Conservation (phyloP, 2,888 invertebrate genomes). For the Miltochrista miniata region DNA sequence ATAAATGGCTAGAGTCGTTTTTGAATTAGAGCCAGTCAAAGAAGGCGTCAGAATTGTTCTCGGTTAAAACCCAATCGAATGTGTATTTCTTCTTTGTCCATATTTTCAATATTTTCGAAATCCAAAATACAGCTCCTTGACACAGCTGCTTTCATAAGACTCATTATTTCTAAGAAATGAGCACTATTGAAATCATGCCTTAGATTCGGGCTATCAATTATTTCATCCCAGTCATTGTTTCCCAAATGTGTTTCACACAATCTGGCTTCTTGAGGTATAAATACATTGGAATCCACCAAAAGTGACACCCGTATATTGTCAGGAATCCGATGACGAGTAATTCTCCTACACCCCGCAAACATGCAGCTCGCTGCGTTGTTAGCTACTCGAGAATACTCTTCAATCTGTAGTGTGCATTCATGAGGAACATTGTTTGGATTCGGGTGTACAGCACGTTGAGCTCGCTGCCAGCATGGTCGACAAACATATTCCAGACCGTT, state of each 20-base stretch:
- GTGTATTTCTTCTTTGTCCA: slow-evolving; percentile 5
- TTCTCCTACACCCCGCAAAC: slow-evolving; percentile 5
- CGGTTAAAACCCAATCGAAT: not conserved
- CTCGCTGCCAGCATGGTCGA: slow-evolving; percentile 14
- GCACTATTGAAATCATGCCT: slow-evolving; percentile 13
- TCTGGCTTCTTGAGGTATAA: not conserved
- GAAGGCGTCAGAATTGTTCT: not conserved
- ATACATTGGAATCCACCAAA: slow-evolving; percentile 4
- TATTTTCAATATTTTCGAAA: not conserved
- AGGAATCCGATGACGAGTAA: slow-evolving; percentile 5
- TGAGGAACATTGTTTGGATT: slow-evolving; percentile 4
- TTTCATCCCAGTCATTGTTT: slow-evolving; percentile 13
- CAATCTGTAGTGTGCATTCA: slow-evolving; percentile 10
- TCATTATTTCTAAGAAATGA: slow-evolving; percentile 12
- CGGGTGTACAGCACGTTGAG: slow-evolving; percentile 10
- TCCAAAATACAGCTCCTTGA: not conserved
- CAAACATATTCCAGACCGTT: slow-evolving; percentile 8
- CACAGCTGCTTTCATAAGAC: slow-evolving; percentile 13
- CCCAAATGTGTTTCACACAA: slow-evolving; percentile 8
- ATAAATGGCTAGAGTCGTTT: not conserved
- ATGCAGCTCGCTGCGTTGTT: slow-evolving; percentile 7
- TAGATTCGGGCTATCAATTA: slow-evolving; percentile 13
- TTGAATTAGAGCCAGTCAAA: not conserved
- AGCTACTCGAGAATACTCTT: slow-evolving; percentile 14
- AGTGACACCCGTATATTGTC: slow-evolving; percentile 1